Evolutionary conservation across 2,888 invertebrate species (phyloP), one percentile per base, ranked within the genome.

Genomic region (Coleophora deauratella): DNA sequence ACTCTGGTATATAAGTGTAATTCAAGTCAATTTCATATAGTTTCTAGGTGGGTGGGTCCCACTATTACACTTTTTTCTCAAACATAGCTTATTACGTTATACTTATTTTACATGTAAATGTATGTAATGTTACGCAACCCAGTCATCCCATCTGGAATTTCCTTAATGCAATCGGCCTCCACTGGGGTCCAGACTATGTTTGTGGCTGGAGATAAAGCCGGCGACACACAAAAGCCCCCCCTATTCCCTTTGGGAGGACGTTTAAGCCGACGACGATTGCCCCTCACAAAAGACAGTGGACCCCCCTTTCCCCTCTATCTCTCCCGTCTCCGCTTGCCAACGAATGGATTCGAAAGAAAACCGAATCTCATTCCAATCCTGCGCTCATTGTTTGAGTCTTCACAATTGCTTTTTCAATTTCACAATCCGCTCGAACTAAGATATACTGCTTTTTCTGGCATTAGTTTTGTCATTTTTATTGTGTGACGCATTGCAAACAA

Each of bases 251-350:
- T 54, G 51, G 62, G 66, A 61, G 66, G 67, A 51, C 70, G 65
- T 72, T 74, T 74, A 76, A 73, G 72, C 66, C 68, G 62, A 68
- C 65, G 70, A 66, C 70, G 70, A 76, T 77, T 77, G 77, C 73
- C 73, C 62, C 72, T 69, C 62, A 72, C 75, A 77, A 78, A 74
- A 75, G 72, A 65, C 68, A 57, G 55, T 56, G 56, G 54, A 50
- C 47, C 46, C 43, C 50, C 57, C 50, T 44, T 59, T 54, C 52
- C 53, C 57, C 52, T 55, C 57, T 59, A n/a, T n/a, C n/a, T n/a
- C n/a, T n/a, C n/a, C n/a, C n/a, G n/a, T n/a, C n/a, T 61, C 54
- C 54, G 55, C 65, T 65, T 62, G 61, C 62, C 65, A 62, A 31
- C 31, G 63, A 69, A 68, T 61, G 55, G 62, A 66, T 66, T 65